Evolutionary conservation across 2,797 vertebrate species (phyloP), one percentile per base, ranked within the genome.

Genomic region (Xerus rutilus): DNA sequence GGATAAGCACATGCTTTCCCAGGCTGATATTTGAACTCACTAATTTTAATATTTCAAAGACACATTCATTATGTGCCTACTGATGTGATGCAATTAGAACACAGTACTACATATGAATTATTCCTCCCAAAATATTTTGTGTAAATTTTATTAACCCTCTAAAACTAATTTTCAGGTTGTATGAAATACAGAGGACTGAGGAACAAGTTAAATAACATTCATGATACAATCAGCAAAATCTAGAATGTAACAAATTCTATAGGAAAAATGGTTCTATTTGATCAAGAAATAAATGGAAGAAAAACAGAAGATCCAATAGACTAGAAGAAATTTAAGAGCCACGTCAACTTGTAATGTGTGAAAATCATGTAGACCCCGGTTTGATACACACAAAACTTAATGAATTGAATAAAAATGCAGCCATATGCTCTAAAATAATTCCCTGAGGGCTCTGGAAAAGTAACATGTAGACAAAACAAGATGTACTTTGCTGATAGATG

Each of bases 41-140:
- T n/a, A 30, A 70, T 85, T 92, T 62, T 81, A 74, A 90, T 74
- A 74, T 86, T 85, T 59, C 21, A 45, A 69, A 81, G 49, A 92
- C 13, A 43, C 35, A 86, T n/a, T 62, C 62, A 45, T 23, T n/a
- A 14, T 7, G n/a, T 47, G 12, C 23, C 67, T 89, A 17, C 43
- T 54, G 43, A 49, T 62, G 21, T 15, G 12, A 67, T 57, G 23
- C 6, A 52, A 20, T 69, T 69, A 94, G 28, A 88, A 54, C 32
- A 32, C 54, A 67, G 18, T 4, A 49, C 49, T 47, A 59, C 35
- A 3, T 64, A 28, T 32, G 14, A 78, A 59, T 12, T 25, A 65
- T 17, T 92, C 59, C 43, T 59, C 57, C 65, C 15, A 69, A 84
- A 87, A 62, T 67, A 62, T 83, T 25, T 79, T 79, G 21, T 13